Evolutionary conservation across 2,888 invertebrate species (phyloP).

Genomic region (Amphipoea oculea): DNA sequence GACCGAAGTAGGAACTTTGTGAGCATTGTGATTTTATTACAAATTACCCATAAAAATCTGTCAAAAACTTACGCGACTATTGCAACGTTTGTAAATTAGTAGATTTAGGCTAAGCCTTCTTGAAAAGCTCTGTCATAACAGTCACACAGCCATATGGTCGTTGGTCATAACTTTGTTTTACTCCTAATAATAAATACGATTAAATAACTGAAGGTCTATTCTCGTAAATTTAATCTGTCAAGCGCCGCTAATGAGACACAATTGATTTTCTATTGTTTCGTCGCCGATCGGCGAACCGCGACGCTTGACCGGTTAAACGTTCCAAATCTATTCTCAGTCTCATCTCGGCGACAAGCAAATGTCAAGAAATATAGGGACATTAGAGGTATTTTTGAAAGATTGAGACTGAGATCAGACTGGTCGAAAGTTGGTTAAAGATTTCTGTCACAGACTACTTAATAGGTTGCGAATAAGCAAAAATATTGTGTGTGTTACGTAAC

Average conservation of each 20-base stretch:
- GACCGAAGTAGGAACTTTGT: neutral
- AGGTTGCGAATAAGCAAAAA: neutral
- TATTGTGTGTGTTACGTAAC: neutral
- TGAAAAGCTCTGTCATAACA: neutral
- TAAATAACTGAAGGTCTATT: neutral
- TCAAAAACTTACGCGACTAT: neutral
- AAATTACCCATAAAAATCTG: neutral
- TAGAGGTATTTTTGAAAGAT: too few species aligned
- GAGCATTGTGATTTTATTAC: neutral
- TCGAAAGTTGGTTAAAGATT: neutral
- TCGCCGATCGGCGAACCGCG: too few species aligned
- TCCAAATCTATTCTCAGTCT: too few species aligned
- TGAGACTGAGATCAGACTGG: too few species aligned
- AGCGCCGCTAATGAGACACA: too few species aligned
- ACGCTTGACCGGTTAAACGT: too few species aligned
- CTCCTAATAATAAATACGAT: neutral
- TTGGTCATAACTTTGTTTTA: neutral
- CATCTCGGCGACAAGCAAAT: too few species aligned
- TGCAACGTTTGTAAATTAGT: neutral
- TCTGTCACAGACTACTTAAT: neutral
- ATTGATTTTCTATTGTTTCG: too few species aligned
- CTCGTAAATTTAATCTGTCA: too few species aligned
- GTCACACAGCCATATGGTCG: too few species aligned
- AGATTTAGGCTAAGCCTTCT: neutral
- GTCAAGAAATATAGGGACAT: too few species aligned